A percentile compares a stretch with the other conserved stretches of the same genome.
Conservation (phyloP, 1,140 invertebrate genomes). For the Micrasema longulum region DNA sequence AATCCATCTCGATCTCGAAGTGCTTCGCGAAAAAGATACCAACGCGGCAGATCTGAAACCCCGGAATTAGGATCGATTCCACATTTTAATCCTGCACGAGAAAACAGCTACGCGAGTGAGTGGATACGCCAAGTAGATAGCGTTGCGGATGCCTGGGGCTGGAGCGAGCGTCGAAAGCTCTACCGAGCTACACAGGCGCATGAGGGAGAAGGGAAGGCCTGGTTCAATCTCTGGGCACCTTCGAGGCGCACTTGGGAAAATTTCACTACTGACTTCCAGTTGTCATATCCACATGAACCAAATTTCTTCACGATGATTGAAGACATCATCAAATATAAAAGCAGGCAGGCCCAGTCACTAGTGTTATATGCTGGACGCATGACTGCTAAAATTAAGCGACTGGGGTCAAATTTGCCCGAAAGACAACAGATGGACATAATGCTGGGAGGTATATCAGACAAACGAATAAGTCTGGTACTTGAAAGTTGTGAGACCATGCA, state of each 20-base stretch:
- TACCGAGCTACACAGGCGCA: conserved; percentile 65
- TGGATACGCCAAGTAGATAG: neutral
- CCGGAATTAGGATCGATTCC: neutral
- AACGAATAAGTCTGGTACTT: too few relatives aligned
- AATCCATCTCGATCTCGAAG: too few relatives aligned
- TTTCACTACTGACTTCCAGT: neutral
- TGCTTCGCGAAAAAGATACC: neutral
- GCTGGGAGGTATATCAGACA: neutral
- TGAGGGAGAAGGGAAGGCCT: neutral
- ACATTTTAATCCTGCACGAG: conserved; percentile 1
- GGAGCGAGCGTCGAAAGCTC: conserved; percentile 66
- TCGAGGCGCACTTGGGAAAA: neutral
- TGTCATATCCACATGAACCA: neutral
- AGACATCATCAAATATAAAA: neutral
- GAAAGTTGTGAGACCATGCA: too few relatives aligned
- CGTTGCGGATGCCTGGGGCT: conserved; percentile 59
- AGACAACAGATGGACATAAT: neutral
- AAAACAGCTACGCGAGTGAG: neutral
- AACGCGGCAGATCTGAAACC: neutral
- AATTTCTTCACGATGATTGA: neutral
- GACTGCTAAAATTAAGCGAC: neutral
- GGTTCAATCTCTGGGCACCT: neutral
- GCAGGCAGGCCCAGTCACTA: too few relatives aligned
- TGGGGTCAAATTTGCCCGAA: neutral
- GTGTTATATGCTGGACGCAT: too few relatives aligned